Percentiles rank a stretch among this genome's conserved stretches.
These are phyloP conservation scores for Drosophila quasianomalipes DNA, from an alignment of 2,888 invertebrate species.

Conservation along the genomic window DNA sequence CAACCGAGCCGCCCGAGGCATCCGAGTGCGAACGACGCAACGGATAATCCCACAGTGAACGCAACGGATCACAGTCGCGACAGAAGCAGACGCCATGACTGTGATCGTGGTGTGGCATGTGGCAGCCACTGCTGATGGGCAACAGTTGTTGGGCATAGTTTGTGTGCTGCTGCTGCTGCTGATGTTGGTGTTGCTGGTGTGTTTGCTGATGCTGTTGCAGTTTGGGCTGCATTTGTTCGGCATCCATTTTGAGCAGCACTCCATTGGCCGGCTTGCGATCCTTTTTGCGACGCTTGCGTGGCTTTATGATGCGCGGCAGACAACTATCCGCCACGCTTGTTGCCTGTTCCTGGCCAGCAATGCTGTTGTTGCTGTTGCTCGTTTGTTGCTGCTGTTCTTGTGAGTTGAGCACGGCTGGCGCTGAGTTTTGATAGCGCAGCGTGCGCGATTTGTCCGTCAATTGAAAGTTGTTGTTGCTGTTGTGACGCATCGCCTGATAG, in stretches of 20 bases:
- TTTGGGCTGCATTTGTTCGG: conserved; percentile 58
- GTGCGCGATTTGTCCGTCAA: conserved; percentile 65
- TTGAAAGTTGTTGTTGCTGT: conserved; percentile 35
- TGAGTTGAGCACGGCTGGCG: conserved; percentile 70
- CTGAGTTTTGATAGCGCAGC: conserved; percentile 81
- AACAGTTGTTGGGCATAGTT: conserved; percentile 41
- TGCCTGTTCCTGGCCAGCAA: conserved; percentile 20
- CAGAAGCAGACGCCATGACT: conserved; percentile 80
- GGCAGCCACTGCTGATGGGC: conserved; percentile 26
- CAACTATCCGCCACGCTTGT: conserved; percentile 88
- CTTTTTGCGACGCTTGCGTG: conserved; percentile 95
- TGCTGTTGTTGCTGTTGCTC: conserved; percentile 14
- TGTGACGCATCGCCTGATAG: conserved; percentile 49
- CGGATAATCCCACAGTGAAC: conserved; percentile 85
- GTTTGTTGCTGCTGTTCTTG: conserved; percentile 34
- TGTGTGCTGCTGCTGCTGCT: conserved; percentile 1
- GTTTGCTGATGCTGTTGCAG: conserved; percentile 32
- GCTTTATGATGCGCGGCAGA: conserved; percentile 95
- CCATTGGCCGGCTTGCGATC: conserved; percentile 91
- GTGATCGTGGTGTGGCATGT: conserved; percentile 68
- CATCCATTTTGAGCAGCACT: conserved; percentile 73
- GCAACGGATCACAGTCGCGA: conserved; percentile 83
- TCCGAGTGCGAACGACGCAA: conserved; percentile 84
- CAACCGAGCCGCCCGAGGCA: conserved; percentile 81
- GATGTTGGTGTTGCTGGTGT: conserved; percentile 11